Evolutionary conservation across 2,888 invertebrate species (phyloP).

Genomic region (Drosophila hamatofila): DNA sequence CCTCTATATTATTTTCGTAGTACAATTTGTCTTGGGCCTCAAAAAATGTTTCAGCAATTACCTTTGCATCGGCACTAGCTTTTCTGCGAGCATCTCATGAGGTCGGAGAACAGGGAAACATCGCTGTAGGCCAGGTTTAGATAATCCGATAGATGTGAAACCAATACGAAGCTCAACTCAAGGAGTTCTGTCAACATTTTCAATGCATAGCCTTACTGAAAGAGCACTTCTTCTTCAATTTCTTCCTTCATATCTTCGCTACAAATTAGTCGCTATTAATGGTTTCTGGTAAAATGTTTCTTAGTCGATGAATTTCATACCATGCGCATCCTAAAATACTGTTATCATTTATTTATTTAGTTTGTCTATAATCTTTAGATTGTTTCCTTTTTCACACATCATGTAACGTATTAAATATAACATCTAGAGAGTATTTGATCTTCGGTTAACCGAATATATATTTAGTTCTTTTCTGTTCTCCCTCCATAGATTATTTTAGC

Average conservation of each 20-base stretch:
- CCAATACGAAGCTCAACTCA: background rate
- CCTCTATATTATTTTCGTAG: no score
- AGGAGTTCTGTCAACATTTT: no score
- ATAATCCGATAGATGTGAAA: background rate
- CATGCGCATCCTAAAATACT: background rate
- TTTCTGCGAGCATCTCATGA: background rate
- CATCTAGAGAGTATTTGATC: background rate
- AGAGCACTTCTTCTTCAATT: no score
- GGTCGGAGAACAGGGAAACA: background rate
- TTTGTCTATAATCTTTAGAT: no score
- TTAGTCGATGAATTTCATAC: no score
- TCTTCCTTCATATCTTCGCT: background rate
- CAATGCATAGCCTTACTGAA: background rate
- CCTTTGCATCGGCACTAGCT: no score
- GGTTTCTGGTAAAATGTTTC: no score
- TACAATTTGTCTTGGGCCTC: no score
- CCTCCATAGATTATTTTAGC: background rate
- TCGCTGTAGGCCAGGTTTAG: background rate
- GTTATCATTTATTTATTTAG: no score
- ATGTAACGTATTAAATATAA: background rate
- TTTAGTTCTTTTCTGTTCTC: background rate
- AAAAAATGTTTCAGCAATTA: no score
- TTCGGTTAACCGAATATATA: constrained; percentile 7
- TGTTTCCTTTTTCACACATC: background rate
- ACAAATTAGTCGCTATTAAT: no score